Conservation (phyloP, 2,113 vertebrate species). For the Nettapus auritus region DNA sequence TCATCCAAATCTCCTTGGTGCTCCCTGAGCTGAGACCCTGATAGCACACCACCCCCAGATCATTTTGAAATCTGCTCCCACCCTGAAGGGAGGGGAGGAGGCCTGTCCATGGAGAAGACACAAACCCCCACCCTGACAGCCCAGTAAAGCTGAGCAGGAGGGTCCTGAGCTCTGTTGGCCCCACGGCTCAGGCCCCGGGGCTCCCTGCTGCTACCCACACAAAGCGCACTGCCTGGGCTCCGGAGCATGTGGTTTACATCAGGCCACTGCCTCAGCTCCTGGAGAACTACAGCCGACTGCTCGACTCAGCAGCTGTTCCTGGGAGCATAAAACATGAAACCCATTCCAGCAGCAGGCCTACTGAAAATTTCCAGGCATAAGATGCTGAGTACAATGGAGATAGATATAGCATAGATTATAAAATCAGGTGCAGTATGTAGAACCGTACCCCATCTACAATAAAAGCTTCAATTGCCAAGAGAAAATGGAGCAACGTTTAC, state of each 20-base stretch:
- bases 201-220: slow-evolving; percentile 81
- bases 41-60: neutral
- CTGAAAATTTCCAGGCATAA: neutral
- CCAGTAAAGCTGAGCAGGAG: slow-evolving; percentile 57
- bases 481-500: neutral
- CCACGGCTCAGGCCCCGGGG: slow-evolving; percentile 68
- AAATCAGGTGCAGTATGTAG: neutral
- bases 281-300: slow-evolving; percentile 12
- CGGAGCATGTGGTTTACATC: slow-evolving; percentile 75
- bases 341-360: neutral
- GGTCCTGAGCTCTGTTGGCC: slow-evolving; percentile 70
- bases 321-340: slow-evolving; percentile 35
- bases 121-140: neutral
- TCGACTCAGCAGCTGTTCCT: slow-evolving; percentile 9
- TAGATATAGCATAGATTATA: neutral
- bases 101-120: neutral
- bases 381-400: neutral
- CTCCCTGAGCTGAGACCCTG: neutral
- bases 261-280: slow-evolving; percentile 62
- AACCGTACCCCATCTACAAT: neutral
- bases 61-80: neutral
- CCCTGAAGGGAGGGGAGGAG: neutral
- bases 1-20: neutral
- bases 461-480: neutral
- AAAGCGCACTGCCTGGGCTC: slow-evolving; percentile 75